Evolutionary conservation across 1,140 invertebrate species (phyloP), one percentile per base, ranked within the genome.

Genomic region (Hormaphis cornu): DNA sequence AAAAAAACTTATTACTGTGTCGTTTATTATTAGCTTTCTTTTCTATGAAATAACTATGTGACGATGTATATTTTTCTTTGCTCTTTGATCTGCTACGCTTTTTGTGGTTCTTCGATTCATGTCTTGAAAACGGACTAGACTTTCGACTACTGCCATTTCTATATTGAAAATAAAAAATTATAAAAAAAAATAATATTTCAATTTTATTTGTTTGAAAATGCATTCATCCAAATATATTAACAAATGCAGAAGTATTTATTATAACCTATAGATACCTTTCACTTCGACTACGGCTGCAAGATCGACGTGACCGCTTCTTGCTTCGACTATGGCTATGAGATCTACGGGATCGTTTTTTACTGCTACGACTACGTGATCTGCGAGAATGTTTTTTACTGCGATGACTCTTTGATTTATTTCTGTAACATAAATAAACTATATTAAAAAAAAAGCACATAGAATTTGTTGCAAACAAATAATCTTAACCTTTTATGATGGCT

Each of bases 401-500:
- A n/a, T 30, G 61, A 35, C 35, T 30, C 0, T 14, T 66, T 24
- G 61, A 66, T 50, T 66, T 66, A 66, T 66, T 33, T 48, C 61
- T 66, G 35, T 26, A 35, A 46, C n/a, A 50, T 7, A 35, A 9
- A 8, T 50, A 24, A 44, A 16, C 42, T 14, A 44, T 18, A 35
- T 3, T 56, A 1, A 40, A 20, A 53, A 53, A 20, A 37, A 35
- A 14, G 30, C 2, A 9, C 37, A 8, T 30, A 18, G 9, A 7
- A 14, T 24, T 28, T 42, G 10, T 48, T 12, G 10, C 4, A 48
- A 52, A 18, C 8, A 22, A 59, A 18, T 18, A 54, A 30, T 8
- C 70, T 53, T 70, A 69, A 73, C 72, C 69, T 71, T 72, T 66
- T 52, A 70, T 70, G 54, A 70, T 69, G 22, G 52, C 58, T 40